A percentile compares a stretch with the other conserved stretches of the same genome.
Conservation (phyloP, 30 jellyfish, hydroid and myxozoan species). For the Rhopilema esculentum region DNA sequence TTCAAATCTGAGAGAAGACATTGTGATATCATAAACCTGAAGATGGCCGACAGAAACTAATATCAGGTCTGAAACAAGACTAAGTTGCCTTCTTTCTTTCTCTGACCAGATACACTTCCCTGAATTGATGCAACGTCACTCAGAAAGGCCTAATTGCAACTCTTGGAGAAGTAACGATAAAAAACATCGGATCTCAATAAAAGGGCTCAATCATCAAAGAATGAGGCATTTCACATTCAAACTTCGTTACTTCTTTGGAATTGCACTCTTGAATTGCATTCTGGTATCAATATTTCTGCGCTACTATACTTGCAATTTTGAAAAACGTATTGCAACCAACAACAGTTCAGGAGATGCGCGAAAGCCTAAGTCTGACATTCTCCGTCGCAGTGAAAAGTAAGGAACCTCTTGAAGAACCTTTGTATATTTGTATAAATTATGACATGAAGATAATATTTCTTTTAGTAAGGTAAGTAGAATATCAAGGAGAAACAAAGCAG, state of each 20-base stretch:
- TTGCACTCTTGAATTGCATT: slow-evolving; percentile 63
- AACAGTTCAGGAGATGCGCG: neutral
- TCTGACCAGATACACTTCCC: neutral
- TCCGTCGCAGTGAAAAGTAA: neutral
- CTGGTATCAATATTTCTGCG: slow-evolving; percentile 74
- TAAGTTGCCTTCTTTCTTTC: neutral
- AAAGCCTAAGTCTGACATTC: neutral
- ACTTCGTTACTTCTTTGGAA: slow-evolving; percentile 48
- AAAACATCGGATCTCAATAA: slow-evolving; percentile 13
- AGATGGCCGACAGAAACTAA: no score
- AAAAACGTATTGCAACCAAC: neutral
- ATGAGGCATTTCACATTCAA: slow-evolving; percentile 60
- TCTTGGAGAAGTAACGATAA: neutral
- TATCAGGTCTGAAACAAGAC: neutral
- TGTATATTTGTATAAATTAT: no score
- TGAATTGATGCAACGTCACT: slow-evolving; percentile 8
- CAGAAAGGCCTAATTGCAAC: neutral
- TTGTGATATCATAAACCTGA: no score
- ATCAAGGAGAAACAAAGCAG: no score
- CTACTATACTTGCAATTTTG: slow-evolving; percentile 54
- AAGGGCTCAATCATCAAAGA: slow-evolving; percentile 39
- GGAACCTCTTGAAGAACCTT: neutral
- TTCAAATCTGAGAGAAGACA: no score
- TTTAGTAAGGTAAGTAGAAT: no score
- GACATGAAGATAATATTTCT: no score